A percentile compares a stretch with the other conserved stretches of the same genome.
Conservation (phyloP, 1,140 invertebrate genomes). For the Phthorimaea operculella region DNA sequence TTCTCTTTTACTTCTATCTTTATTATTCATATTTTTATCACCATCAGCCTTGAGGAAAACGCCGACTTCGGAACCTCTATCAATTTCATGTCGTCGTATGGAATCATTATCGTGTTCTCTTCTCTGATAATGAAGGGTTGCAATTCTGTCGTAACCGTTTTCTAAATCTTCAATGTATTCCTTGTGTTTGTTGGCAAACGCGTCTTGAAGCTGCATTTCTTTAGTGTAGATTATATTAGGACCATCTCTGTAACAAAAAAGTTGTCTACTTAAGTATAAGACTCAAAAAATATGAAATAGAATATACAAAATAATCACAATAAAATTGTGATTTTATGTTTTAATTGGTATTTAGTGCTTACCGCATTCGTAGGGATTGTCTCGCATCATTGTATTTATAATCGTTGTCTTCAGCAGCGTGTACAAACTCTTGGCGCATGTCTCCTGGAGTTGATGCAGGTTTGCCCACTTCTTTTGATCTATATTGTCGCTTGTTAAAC, state of each 20-base stretch:
- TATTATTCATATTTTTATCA: slow-evolving; percentile 44
- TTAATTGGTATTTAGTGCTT: slow-evolving; percentile 14
- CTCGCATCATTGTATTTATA: slow-evolving; percentile 60
- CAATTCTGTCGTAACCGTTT: slow-evolving; percentile 67
- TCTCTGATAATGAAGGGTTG: slow-evolving; percentile 57
- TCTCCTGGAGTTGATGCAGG: slow-evolving; percentile 60
- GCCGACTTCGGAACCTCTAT: slow-evolving; percentile 75
- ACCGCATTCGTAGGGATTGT: slow-evolving; percentile 61
- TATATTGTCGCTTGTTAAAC: slow-evolving; percentile 75
- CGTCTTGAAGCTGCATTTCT: slow-evolving; percentile 66
- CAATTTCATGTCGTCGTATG: slow-evolving; percentile 77
- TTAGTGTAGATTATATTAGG: slow-evolving; percentile 68
- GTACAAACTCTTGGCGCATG: slow-evolving; percentile 56
- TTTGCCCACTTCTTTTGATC: slow-evolving; percentile 55
- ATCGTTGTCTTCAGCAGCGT: slow-evolving; percentile 58
- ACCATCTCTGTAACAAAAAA: slow-evolving; percentile 52
- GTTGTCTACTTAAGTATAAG: background rate
- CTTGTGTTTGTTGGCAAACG: slow-evolving; percentile 68
- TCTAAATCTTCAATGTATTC: slow-evolving; percentile 71
- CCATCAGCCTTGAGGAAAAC: slow-evolving; percentile 61
- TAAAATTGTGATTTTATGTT: too few species aligned
- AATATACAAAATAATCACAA: too few species aligned
- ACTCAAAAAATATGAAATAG: too few species aligned
- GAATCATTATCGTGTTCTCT: slow-evolving; percentile 75
- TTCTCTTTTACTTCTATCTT: slow-evolving; percentile 41